Conservation (phyloP, 2,888 invertebrate genomes). For the Agelastica alni region DNA sequence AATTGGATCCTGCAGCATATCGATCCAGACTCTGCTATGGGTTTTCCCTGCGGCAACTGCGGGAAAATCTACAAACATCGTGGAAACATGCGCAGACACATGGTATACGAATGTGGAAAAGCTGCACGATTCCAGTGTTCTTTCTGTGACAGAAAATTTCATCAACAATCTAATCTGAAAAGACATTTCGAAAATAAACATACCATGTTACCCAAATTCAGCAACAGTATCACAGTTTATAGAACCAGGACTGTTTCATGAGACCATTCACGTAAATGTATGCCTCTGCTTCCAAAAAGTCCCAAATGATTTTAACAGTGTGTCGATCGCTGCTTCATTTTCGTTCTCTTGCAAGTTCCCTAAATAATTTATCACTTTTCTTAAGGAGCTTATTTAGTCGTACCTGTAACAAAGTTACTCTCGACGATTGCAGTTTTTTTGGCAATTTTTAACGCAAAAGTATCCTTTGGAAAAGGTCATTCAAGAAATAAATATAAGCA, state of each 20-base stretch:
- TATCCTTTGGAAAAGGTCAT: too few species aligned
- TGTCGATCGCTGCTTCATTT: too few species aligned
- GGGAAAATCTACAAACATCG: conserved; percentile 83
- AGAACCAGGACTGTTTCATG: conserved; percentile 40
- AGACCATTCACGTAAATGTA: conserved; percentile 11
- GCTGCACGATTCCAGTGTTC: conserved; percentile 54
- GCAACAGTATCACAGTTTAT: conserved; percentile 48
- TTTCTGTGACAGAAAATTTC: conserved; percentile 63
- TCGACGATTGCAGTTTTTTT: too few species aligned
- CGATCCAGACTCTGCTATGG: conserved; percentile 45
- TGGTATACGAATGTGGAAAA: conserved; percentile 66
- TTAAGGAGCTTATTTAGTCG: too few species aligned
- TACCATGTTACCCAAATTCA: conserved; percentile 46
- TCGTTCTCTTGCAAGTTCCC: too few species aligned
- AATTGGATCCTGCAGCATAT: conserved; percentile 49
- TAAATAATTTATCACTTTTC: too few species aligned
- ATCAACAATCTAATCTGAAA: conserved; percentile 57
- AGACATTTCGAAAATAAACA: conserved; percentile 55
- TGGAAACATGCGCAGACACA: conserved; percentile 74
- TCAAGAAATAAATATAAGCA: too few species aligned
- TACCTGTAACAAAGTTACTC: too few species aligned
- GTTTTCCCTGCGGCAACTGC: conserved; percentile 67
- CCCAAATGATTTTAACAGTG: too few species aligned
- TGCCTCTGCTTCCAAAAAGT: conserved; percentile 8
- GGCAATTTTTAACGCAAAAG: too few species aligned